Evolutionary conservation across 2,797 vertebrate species (phyloP).

Genomic region (Chelidonichthys spinosus): DNA sequence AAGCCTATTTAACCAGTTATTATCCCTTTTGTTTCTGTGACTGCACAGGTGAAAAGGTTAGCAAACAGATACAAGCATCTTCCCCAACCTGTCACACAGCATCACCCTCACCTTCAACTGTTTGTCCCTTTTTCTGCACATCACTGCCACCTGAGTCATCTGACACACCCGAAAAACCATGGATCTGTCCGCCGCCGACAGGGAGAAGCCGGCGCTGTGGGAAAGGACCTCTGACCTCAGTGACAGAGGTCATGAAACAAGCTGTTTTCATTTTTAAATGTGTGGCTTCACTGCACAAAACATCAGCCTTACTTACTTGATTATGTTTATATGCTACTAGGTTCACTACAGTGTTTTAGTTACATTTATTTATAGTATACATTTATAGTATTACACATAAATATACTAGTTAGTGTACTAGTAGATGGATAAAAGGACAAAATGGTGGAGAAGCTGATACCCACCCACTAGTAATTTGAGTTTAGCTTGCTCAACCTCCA

Average conservation of each 20-base stretch:
- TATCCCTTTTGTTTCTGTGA: neutral
- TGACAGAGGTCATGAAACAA: neutral
- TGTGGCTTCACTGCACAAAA: neutral
- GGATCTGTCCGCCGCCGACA: neutral
- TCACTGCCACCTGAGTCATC: conserved; percentile 7
- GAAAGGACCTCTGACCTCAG: conserved; percentile 2
- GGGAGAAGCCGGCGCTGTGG: neutral
- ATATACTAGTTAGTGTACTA: neutral
- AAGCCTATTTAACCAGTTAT: neutral
- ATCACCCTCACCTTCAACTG: conserved; percentile 9
- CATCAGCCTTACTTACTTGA: neutral
- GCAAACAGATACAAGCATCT: conserved; percentile 16
- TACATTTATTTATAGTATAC: neutral
- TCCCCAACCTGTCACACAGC: neutral
- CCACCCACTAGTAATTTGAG: too few relatives aligned
- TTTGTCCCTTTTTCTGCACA: conserved; percentile 11
- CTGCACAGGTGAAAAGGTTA: neutral
- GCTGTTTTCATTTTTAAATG: neutral
- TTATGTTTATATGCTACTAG: neutral
- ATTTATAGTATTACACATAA: too few relatives aligned
- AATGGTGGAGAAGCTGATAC: neutral
- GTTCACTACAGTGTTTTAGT: neutral
- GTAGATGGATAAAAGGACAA: neutral
- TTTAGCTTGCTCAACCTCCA: neutral
- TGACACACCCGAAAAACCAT: neutral